phyloP scores from a whole-genome alignment of 2,888 invertebrate species.

The Tipula confusa region DNA sequence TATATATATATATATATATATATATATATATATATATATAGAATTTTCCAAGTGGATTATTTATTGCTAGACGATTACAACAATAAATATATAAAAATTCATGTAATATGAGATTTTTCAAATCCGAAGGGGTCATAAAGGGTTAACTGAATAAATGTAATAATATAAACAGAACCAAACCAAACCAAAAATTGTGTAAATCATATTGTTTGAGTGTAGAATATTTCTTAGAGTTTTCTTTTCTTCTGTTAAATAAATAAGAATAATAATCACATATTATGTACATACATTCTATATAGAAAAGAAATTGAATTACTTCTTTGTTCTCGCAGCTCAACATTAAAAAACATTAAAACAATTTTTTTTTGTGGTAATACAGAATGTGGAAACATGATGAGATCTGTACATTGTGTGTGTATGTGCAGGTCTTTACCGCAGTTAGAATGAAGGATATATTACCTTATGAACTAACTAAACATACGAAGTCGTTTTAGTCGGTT shows the following conservation, averaged over 20 bases:
- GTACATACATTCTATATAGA: neutral
- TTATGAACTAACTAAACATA: neutral
- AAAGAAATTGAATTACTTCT: slow-evolving; percentile 15
- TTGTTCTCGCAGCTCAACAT: neutral
- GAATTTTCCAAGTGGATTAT: neutral
- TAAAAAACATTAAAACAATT: neutral
- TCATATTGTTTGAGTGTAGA: neutral
- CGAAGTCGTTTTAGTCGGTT: neutral
- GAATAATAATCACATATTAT: slow-evolving; percentile 14
- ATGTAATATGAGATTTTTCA: neutral
- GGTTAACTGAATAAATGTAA: slow-evolving; percentile 20
- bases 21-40: too few relatives aligned
- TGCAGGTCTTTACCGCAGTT: neutral
- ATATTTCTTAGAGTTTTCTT: neutral
- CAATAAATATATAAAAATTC: neutral
- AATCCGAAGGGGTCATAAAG: neutral
- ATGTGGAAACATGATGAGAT: slow-evolving; percentile 12
- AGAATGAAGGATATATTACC: neutral
- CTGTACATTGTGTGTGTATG: neutral
- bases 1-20: too few relatives aligned
- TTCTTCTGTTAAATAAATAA: slow-evolving; percentile 12
- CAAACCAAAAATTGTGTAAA: neutral
- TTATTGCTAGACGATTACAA: neutral
- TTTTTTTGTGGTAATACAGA: slow-evolving; percentile 3
- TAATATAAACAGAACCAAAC: neutral